phyloP scores from a whole-genome alignment of 2,888 invertebrate genomes.

The Leptura quadrifasciata region DNA sequence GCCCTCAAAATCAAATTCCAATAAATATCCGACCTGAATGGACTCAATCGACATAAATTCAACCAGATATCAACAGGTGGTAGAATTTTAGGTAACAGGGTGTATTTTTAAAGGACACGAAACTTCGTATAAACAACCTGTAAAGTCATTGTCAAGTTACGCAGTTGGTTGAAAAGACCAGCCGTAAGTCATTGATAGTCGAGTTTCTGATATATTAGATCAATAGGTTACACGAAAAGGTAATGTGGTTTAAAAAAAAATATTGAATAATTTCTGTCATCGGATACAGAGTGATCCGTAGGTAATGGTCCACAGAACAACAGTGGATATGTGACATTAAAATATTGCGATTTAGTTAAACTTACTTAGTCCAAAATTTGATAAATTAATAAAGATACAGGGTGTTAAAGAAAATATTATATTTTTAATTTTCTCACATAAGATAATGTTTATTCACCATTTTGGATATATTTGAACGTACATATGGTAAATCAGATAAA shows the following conservation, averaged over 20 bases:
- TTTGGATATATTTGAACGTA: too few relatives aligned
- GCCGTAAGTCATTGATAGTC: background rate
- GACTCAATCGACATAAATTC: constrained; percentile 63
- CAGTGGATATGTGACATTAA: too few relatives aligned
- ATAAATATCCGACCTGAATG: constrained; percentile 62
- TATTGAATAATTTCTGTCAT: too few relatives aligned
- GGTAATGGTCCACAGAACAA: too few relatives aligned
- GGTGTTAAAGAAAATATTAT: too few relatives aligned
- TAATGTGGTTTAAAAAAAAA: background rate
- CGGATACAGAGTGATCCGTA: too few relatives aligned
- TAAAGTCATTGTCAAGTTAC: constrained; percentile 55
- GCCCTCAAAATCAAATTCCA: constrained; percentile 61
- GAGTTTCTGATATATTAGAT: background rate
- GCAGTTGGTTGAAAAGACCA: constrained; percentile 1
- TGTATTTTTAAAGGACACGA: constrained; percentile 48
- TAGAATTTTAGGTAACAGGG: constrained; percentile 60
- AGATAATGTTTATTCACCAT: too few relatives aligned
- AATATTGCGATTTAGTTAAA: too few relatives aligned
- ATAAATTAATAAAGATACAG: too few relatives aligned
- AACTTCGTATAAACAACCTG: constrained; percentile 54
- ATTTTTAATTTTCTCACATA: too few relatives aligned
- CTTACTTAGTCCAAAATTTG: too few relatives aligned
- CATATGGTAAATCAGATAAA: too few relatives aligned
- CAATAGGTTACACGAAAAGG: background rate
- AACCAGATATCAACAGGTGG: constrained; percentile 62